Evolutionary conservation across 2,888 invertebrate species (phyloP).

Genomic region (Abscondita cerata): DNA sequence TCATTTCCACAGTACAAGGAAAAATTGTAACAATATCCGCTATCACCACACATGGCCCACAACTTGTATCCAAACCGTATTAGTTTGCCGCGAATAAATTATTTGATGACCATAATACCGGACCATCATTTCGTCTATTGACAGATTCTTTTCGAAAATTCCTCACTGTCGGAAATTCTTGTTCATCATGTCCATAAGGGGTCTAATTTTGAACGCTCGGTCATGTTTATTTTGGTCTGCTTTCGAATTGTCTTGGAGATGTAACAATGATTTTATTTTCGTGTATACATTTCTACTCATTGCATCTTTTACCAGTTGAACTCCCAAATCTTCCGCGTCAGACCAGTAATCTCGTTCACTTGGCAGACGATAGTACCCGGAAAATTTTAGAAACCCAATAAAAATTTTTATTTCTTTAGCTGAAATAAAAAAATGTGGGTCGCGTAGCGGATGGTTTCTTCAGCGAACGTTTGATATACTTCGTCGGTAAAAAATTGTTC

Average conservation of each 20-base stretch:
- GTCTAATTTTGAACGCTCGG: not conserved
- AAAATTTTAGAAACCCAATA: too few species aligned
- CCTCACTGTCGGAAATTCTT: not conserved
- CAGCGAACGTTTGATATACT: too few species aligned
- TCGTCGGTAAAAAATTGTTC: too few species aligned
- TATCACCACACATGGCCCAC: not conserved
- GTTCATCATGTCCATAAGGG: not conserved
- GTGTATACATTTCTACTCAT: not conserved
- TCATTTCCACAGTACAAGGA: not conserved
- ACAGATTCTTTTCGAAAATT: not conserved
- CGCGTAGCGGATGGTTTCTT: too few species aligned
- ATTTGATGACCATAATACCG: not conserved
- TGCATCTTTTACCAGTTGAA: too few species aligned
- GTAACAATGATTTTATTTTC: not conserved
- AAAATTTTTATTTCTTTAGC: too few species aligned
- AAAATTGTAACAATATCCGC: not conserved
- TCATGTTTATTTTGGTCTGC: not conserved
- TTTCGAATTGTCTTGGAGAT: not conserved
- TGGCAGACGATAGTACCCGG: too few species aligned
- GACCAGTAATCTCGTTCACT: too few species aligned
- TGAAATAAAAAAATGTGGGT: too few species aligned
- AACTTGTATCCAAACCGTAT: constrained; percentile 1
- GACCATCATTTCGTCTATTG: not conserved
- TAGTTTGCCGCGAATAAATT: not conserved
- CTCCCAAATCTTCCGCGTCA: too few species aligned